A percentile compares a stretch with the other conserved stretches of the same genome.
phyloP scores from a whole-genome alignment of 2,113 vertebrate genomes.

The Mellivora capensis region DNA sequence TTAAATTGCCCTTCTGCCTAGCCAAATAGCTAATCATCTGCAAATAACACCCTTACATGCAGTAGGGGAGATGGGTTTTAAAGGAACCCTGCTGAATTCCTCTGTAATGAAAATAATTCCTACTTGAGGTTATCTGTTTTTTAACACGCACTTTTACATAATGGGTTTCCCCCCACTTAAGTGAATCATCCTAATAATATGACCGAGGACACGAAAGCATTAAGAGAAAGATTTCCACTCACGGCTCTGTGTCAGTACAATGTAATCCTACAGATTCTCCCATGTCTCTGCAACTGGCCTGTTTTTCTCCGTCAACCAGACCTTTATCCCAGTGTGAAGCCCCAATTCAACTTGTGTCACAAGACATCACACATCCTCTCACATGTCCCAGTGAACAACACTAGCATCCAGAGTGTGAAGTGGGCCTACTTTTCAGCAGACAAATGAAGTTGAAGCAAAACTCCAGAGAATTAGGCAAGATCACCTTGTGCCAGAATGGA shows the following conservation, averaged over 20 bases:
- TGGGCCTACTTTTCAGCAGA: background rate
- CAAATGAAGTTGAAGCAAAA: background rate
- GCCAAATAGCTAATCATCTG: constrained; percentile 41
- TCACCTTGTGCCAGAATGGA: background rate
- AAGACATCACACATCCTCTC: accelerated
- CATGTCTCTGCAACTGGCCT: background rate
- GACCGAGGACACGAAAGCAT: background rate
- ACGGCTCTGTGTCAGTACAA: background rate
- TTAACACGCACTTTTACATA: constrained; percentile 46
- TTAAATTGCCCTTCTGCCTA: constrained; percentile 18
- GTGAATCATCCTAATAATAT: background rate
- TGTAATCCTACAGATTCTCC: background rate
- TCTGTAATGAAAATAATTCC: constrained; percentile 50
- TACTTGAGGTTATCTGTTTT: constrained; percentile 25
- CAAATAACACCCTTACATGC: constrained; percentile 47
- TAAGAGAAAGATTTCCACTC: background rate
- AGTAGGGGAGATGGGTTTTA: constrained; percentile 1
- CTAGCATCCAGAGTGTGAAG: background rate
- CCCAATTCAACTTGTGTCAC: background rate
- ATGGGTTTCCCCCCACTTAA: background rate
- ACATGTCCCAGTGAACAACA: background rate
- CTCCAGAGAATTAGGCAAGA: background rate
- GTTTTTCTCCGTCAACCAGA: background rate
- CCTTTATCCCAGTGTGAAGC: background rate
- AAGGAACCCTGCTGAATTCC: constrained; percentile 44